These are phyloP conservation scores for Porites lutea DNA, from an alignment of 64 coral and sea anemone genomes.

Conservation along the genomic window DNA sequence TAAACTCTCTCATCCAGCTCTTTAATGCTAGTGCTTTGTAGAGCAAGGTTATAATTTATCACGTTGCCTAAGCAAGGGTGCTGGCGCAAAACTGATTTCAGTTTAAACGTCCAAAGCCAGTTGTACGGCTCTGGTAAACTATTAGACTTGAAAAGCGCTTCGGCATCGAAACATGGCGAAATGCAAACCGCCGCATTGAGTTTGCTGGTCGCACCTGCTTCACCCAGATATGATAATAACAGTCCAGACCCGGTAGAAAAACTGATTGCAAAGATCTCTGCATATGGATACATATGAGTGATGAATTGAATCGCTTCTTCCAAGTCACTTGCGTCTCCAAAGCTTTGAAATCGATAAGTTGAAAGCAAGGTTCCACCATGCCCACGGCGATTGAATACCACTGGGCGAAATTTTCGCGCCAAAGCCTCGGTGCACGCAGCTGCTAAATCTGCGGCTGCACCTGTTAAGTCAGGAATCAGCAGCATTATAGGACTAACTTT, in stretches of 20 bases:
- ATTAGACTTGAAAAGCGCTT: constrained; percentile 75
- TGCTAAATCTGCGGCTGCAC: constrained; percentile 51
- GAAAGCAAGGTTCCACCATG: constrained; percentile 80
- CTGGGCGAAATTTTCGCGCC: constrained; percentile 80
- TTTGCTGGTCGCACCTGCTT: constrained; percentile 32
- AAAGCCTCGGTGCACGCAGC: constrained; percentile 59
- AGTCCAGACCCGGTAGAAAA: constrained; percentile 83
- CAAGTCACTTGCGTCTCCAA: constrained; percentile 78
- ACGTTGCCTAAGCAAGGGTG: constrained; percentile 84
- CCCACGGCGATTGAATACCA: constrained; percentile 93
- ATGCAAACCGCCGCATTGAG: constrained; percentile 89
- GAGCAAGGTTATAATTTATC: constrained; percentile 79
- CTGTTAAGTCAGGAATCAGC: constrained; percentile 82
- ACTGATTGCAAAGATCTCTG: constrained; percentile 85
- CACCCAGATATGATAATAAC: constrained; percentile 84
- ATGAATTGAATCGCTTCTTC: constrained; percentile 91
- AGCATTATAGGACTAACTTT: constrained; percentile 88
- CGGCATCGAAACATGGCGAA: constrained; percentile 92
- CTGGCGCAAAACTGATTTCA: constrained; percentile 74
- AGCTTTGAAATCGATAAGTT: constrained; percentile 90
- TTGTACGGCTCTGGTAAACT: constrained; percentile 83
- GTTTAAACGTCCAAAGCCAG: constrained; percentile 78
- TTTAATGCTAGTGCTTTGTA: constrained; percentile 76
- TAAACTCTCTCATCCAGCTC: constrained; percentile 92
- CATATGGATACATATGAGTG: constrained; percentile 80